phyloP scores from a whole-genome alignment of 2,797 vertebrate genomes.

The Lindbergichthys nudifrons region DNA sequence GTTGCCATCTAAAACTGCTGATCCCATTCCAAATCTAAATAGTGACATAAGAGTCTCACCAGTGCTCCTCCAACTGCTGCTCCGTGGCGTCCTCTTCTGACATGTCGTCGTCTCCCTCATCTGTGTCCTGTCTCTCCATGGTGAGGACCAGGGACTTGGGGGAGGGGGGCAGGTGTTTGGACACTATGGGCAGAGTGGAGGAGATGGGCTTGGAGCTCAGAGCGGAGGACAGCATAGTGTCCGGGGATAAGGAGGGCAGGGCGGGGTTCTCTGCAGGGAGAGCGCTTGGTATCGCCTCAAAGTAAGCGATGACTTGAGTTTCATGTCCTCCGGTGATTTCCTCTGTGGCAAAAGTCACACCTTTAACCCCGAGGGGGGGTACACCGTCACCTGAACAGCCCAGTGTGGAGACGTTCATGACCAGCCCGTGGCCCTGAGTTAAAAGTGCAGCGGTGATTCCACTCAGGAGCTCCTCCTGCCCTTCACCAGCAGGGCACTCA shows the following conservation, averaged over 20 bases:
- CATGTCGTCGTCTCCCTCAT: conserved; percentile 41
- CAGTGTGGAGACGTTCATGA: background rate
- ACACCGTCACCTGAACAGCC: background rate
- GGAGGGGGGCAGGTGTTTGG: conserved; percentile 67
- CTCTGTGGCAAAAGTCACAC: conserved; percentile 36
- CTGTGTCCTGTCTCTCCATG: conserved; percentile 60
- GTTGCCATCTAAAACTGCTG: background rate
- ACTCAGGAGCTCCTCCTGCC: conserved; percentile 51
- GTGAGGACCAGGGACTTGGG: conserved; percentile 55
- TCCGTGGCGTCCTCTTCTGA: conserved; percentile 48
- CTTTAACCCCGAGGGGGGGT: conserved; percentile 48
- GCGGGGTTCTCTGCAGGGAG: conserved; percentile 35
- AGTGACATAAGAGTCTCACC: conserved; percentile 58
- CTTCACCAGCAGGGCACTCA: conserved; percentile 41
- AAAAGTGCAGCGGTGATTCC: conserved; percentile 54
- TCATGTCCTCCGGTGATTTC: conserved; percentile 26
- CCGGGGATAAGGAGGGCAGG: conserved; percentile 54
- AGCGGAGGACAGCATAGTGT: conserved; percentile 76
- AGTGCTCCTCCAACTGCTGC: conserved; percentile 80
- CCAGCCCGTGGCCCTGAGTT: conserved; percentile 43
- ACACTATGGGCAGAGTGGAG: conserved; percentile 84
- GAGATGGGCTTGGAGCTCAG: conserved; percentile 81
- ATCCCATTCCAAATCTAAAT: background rate
- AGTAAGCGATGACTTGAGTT: conserved; percentile 78
- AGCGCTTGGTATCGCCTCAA: conserved; percentile 79